phyloP scores from a whole-genome alignment of 2,113 vertebrate species.

The Perca fluviatilis region DNA sequence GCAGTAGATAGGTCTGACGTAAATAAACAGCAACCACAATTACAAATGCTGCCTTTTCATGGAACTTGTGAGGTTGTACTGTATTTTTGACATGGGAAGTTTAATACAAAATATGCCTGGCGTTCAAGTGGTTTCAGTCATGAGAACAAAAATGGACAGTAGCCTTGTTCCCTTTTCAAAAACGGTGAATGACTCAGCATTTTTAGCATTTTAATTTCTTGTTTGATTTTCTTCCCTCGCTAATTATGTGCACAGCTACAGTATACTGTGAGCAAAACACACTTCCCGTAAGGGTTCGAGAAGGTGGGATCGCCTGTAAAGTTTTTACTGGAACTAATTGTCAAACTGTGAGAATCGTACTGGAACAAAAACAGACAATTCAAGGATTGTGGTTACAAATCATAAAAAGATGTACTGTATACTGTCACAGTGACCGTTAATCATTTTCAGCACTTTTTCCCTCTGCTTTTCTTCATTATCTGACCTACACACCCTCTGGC shows the following conservation, averaged over 20 bases:
- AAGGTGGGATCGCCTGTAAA: neutral
- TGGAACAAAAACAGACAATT: neutral
- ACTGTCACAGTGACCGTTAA: no score
- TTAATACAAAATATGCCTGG: neutral
- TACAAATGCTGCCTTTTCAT: constrained; percentile 45
- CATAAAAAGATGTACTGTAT: neutral
- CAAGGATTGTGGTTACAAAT: constrained; percentile 2
- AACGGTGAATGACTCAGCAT: neutral
- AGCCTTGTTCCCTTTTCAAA: neutral
- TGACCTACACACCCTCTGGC: no score
- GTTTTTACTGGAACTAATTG: constrained; percentile 20
- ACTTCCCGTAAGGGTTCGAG: constrained; percentile 1
- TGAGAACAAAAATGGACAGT: constrained; percentile 3
- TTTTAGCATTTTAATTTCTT: constrained; percentile 21
- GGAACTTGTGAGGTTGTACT: constrained; percentile 6
- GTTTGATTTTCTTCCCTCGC: neutral
- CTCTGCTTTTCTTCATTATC: no score
- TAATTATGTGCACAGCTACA: neutral
- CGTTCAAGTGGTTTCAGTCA: neutral
- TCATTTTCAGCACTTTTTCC: no score
- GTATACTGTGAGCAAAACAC: neutral
- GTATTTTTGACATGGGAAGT: constrained; percentile 25
- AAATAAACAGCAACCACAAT: constrained; percentile 62
- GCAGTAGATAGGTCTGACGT: constrained; percentile 47
- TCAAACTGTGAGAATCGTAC: neutral